Percentiles rank a stretch among this genome's conserved stretches.
Conservation (phyloP, 2,797 vertebrate species). For the Dromococcyx pavoninus region DNA sequence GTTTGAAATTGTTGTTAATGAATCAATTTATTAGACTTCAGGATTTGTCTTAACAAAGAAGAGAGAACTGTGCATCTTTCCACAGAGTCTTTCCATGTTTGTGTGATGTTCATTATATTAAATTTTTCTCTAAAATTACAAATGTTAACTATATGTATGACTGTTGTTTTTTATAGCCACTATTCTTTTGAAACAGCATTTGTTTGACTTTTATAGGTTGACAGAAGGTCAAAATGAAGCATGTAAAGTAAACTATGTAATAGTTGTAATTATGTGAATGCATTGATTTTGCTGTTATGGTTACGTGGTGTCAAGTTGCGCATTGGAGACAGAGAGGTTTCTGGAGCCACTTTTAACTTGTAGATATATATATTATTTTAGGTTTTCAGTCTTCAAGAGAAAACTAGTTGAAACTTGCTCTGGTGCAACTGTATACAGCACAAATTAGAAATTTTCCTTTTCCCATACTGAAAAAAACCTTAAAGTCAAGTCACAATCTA, state of each 20-base stretch:
- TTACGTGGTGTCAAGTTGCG: not conserved
- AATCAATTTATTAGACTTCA: not conserved
- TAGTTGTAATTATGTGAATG: conserved; percentile 62
- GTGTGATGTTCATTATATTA: not conserved
- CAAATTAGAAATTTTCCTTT: not conserved
- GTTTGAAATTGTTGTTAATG: conserved; percentile 39
- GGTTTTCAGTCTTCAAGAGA: conserved; percentile 23
- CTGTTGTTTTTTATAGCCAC: conserved; percentile 30
- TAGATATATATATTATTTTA: not conserved
- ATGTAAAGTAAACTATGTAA: conserved; percentile 60
- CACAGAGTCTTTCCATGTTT: not conserved
- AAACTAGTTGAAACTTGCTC: not conserved
- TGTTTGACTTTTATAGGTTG: conserved; percentile 52
- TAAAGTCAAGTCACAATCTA: not conserved
- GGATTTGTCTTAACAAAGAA: conserved; percentile 35
- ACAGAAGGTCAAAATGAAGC: conserved; percentile 55
- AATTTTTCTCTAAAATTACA: conserved; percentile 37
- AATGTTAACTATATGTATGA: conserved; percentile 40
- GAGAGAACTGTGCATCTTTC: conserved; percentile 16
- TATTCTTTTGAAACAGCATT: conserved; percentile 48
- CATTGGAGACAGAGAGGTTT: conserved; percentile 36
- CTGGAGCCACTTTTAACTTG: conserved; percentile 42
- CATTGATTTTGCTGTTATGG: conserved; percentile 53
- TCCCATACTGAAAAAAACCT: not conserved
- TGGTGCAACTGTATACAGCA: not conserved